phyloP scores from a whole-genome alignment of 2,113 vertebrate species.

The Strix aluco region DNA sequence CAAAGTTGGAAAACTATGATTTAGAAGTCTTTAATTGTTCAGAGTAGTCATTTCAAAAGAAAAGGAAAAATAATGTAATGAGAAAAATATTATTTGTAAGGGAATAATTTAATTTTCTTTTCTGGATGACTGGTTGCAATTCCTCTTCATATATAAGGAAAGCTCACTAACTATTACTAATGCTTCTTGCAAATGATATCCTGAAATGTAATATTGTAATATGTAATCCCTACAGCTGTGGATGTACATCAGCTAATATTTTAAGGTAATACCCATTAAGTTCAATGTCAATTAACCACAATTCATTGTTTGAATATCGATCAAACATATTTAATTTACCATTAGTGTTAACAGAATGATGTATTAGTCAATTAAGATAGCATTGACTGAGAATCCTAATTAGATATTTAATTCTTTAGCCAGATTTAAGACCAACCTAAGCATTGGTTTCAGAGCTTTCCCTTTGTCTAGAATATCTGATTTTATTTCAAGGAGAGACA shows the following conservation, averaged over 20 bases:
- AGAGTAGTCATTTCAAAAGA: neutral
- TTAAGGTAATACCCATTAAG: slow-evolving; percentile 55
- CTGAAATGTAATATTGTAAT: slow-evolving; percentile 47
- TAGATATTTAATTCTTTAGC: slow-evolving; percentile 61
- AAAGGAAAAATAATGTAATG: neutral
- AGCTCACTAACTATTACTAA: slow-evolving; percentile 7
- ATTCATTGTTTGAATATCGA: slow-evolving; percentile 59
- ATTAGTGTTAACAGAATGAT: slow-evolving; percentile 68
- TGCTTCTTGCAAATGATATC: slow-evolving; percentile 13
- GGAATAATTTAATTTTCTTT: slow-evolving; percentile 17
- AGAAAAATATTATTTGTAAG: slow-evolving; percentile 9
- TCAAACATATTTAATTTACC: slow-evolving; percentile 65
- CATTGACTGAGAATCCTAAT: slow-evolving; percentile 68
- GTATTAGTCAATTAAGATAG: slow-evolving; percentile 62
- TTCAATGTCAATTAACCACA: slow-evolving; percentile 59
- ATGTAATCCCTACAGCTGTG: slow-evolving; percentile 15
- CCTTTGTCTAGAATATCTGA: neutral
- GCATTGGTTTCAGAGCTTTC: neutral
- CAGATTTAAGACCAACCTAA: slow-evolving; percentile 33
- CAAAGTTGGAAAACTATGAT: neutral
- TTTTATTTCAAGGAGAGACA: neutral
- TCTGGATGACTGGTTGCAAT: neutral
- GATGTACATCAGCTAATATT: slow-evolving; percentile 38
- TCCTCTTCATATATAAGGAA: slow-evolving; percentile 20
- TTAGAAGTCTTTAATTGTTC: slow-evolving; percentile 24